phyloP scores from a whole-genome alignment of 2,888 invertebrate species.

The Megalurothrips usitatus region DNA sequence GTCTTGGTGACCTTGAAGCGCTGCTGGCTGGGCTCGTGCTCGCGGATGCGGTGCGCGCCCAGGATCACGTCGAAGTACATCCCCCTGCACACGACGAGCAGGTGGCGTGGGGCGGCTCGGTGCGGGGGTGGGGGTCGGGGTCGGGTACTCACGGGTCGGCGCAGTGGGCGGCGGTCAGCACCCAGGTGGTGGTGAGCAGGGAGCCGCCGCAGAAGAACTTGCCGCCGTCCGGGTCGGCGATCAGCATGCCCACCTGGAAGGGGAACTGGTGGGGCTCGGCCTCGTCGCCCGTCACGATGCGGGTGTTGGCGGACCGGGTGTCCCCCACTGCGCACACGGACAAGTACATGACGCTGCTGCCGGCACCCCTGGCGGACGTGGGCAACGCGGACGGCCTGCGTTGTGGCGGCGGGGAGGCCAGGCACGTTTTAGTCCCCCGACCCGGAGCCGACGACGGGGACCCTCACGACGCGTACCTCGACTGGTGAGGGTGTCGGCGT shows the following conservation, averaged over 20 bases:
- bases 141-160: conserved; percentile 36
- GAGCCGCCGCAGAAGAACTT: conserved; percentile 38
- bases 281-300: conserved; percentile 36
- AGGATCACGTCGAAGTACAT: conserved; percentile 35
- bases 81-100: neutral
- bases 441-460: too few species aligned
- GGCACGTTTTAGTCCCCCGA: too few species aligned
- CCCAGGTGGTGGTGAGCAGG: conserved; percentile 36
- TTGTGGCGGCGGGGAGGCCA: too few species aligned
- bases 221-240: conserved; percentile 32
- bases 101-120: neutral
- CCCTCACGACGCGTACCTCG: neutral
- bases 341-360: neutral
- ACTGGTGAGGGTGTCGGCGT: neutral
- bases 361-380: neutral
- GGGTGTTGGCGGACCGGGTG: neutral
- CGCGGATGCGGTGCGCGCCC: conserved; percentile 37
- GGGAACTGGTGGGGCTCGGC: conserved; percentile 36
- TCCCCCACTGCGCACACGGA: neutral
- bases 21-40: conserved; percentile 35
- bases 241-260: conserved; percentile 36
- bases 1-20: conserved; percentile 33
- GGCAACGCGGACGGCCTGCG: too few species aligned
- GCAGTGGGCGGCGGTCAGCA: conserved; percentile 39
- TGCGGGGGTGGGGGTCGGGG: neutral